Evolutionary conservation across 2,888 invertebrate genomes (phyloP).

Genomic region (Drosophila neonasuta): DNA sequence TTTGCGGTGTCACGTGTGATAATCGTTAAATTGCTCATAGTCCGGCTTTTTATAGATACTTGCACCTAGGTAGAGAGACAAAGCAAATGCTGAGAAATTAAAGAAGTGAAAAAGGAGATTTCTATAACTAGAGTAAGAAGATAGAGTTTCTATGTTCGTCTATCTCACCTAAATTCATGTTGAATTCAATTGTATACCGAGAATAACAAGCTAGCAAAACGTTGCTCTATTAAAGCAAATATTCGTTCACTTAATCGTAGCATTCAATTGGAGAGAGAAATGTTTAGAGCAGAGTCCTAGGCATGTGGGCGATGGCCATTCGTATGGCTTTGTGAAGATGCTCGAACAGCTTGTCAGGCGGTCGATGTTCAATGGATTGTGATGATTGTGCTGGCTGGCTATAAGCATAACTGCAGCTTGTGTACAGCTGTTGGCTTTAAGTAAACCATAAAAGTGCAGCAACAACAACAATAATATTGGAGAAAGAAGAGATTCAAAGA

Average conservation of each 20-base stretch:
- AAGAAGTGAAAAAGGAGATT: neutral
- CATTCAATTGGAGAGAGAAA: neutral
- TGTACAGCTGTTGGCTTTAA: constrained; percentile 30
- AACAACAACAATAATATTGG: neutral
- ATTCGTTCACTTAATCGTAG: constrained; percentile 1
- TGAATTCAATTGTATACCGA: neutral
- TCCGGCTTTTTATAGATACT: neutral
- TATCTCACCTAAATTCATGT: neutral
- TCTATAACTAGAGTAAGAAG: neutral
- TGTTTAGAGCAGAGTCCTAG: neutral
- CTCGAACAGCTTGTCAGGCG: constrained; percentile 15
- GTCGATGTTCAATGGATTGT: constrained; percentile 34
- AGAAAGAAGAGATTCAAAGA: neutral
- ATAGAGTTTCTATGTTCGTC: too few relatives aligned
- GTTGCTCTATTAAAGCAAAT: neutral
- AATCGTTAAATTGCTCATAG: constrained; percentile 7
- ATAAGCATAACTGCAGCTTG: constrained; percentile 16
- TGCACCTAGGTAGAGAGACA: neutral
- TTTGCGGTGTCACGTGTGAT: constrained; percentile 7
- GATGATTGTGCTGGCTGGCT: constrained; percentile 30
- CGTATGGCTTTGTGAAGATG: constrained; percentile 26
- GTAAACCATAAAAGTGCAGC: constrained; percentile 51
- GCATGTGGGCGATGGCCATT: constrained; percentile 20
- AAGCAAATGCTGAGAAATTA: neutral
- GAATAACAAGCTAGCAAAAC: neutral